These are phyloP conservation scores for Parelbella ahira DNA, from an alignment of 2,888 invertebrate genomes.

Conservation along the genomic window DNA sequence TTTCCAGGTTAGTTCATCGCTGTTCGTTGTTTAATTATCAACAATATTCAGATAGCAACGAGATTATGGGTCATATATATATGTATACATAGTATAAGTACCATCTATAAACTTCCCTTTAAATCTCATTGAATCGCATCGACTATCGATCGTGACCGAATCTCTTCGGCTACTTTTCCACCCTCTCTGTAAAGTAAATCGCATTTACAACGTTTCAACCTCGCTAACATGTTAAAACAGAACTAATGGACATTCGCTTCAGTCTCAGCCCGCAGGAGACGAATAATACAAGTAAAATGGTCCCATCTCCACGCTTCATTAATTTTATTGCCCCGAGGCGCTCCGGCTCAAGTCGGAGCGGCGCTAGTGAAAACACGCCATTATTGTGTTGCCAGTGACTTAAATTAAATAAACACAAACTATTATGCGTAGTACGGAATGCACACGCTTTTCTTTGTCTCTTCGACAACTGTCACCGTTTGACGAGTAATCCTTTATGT, in stretches of 20 bases:
- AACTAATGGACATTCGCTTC: constrained; percentile 81
- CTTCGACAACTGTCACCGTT: constrained; percentile 72
- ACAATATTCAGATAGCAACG: too few relatives aligned
- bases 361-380: constrained; percentile 72
- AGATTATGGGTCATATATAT: too few relatives aligned
- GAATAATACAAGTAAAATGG: constrained; percentile 81
- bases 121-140: constrained; percentile 55
- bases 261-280: constrained; percentile 79
- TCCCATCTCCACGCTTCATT: constrained; percentile 81
- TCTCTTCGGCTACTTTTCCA: constrained; percentile 72
- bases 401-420: constrained; percentile 77
- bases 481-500: constrained; percentile 69
- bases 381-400: constrained; percentile 74
- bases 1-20: too few relatives aligned
- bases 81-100: not conserved
- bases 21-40: too few relatives aligned
- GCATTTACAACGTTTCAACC: constrained; percentile 80
- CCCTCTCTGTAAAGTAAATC: constrained; percentile 77
- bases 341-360: constrained; percentile 63
- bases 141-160: constrained; percentile 65
- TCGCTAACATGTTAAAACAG: constrained; percentile 81
- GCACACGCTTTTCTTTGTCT: constrained; percentile 63
- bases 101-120: constrained; percentile 32
- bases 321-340: constrained; percentile 79
- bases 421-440: constrained; percentile 66